Percentiles rank a stretch among this genome's conserved stretches.
phyloP scores from a whole-genome alignment of 1,140 invertebrate genomes.

The Pteromalus puparum region DNA sequence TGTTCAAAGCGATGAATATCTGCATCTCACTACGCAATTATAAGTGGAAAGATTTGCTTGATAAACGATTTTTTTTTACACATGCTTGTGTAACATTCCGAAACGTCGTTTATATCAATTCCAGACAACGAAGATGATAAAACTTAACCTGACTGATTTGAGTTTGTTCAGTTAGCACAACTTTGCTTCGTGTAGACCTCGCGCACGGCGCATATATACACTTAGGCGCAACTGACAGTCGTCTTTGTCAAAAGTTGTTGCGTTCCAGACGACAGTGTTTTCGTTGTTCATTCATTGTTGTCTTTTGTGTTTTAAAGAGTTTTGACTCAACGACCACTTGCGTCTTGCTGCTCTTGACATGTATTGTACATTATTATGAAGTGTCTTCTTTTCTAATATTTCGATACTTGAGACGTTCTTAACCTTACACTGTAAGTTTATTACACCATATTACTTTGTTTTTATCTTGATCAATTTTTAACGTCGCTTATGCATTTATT shows the following conservation, averaged over 20 bases:
- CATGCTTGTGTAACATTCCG: too few species aligned
- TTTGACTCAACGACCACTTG: neutral
- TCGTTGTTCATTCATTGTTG: neutral
- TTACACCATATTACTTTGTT: neutral
- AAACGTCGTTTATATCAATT: neutral
- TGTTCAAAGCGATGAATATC: too few species aligned
- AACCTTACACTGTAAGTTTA: slow-evolving; percentile 47
- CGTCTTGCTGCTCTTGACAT: neutral
- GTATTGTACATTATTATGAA: neutral
- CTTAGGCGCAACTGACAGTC: neutral
- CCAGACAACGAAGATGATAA: neutral
- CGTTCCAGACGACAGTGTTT: neutral
- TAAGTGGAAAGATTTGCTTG: too few species aligned
- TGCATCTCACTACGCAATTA: too few species aligned
- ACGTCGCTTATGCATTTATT: neutral
- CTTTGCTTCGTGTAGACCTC: neutral
- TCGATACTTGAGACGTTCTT: slow-evolving; percentile 35
- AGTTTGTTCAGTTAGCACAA: neutral
- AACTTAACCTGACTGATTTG: neutral
- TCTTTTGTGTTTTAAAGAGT: neutral
- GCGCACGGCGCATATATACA: neutral
- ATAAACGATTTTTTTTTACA: too few species aligned
- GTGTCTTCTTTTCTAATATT: neutral
- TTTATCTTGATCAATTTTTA: neutral
- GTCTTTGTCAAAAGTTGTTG: neutral